Evolutionary conservation across 2,797 vertebrate species (phyloP), one percentile per base, ranked within the genome.

Genomic region (Cossypha polioptera): DNA sequence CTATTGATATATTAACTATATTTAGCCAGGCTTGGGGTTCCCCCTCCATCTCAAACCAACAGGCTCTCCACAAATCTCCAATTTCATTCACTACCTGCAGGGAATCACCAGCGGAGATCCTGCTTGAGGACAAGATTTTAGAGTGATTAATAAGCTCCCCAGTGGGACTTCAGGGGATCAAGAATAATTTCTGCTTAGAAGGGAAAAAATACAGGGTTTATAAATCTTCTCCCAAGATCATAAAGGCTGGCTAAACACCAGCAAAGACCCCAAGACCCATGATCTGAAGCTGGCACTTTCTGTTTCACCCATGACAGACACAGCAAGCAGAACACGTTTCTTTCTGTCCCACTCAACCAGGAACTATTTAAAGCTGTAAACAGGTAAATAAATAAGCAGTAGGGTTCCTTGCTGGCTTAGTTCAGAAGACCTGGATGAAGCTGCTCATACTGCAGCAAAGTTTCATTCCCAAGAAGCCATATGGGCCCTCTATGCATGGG

Each of bases 351-450:
- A 5, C 50, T 91, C 81, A 89, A 74, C 67, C 69, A 68, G 62
- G 62, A 95, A 58, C 65, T 91, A 68, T 35, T 91, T 88, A 72
- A 91, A 90, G 88, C 88, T 28, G 36, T 38, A 38, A 38, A 38
- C 5, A 94, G 88, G 75, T 85, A 94, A 94, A 94, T 79, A 87
- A 93, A 95, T 63, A 92, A 87, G 75, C 75, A 91, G 38, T 16
- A 53, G 77, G 19, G 18, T 42, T 83, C 62, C 72, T 53, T 3
- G 7, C 35, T 58, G 71, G 54, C 88, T 93, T 54, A 63, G 74
- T 24, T 82, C 26, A 66, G 31, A 62, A 40, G 45, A 71, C 50
- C 11, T 80, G 38, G 47, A 75, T 36, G 25, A 55, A 86, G 73
- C 61, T 74, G 36, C 50, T 82, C 68, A 61, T 0, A 2, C 45